phyloP scores from a whole-genome alignment of 1,140 invertebrate genomes.

The Piezodorus guildinii region DNA sequence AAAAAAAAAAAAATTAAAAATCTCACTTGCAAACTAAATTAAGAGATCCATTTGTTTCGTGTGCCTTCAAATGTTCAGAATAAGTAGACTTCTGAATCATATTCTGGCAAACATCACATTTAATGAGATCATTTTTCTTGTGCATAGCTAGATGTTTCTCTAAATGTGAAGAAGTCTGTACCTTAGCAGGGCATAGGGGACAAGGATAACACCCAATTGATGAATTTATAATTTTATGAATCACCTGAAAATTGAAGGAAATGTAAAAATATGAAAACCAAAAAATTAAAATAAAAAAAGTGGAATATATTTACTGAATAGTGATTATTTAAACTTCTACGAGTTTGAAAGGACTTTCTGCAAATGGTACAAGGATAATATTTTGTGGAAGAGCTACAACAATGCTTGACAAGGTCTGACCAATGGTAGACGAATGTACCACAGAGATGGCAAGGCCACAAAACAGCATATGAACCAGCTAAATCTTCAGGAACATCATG shows the following conservation, averaged over 20 bases:
- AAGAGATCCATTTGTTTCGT: background rate
- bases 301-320: background rate
- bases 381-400: background rate
- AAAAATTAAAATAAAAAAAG: no score
- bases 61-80: background rate
- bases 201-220: background rate
- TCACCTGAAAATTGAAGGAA: background rate
- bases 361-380: background rate
- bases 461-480: background rate
- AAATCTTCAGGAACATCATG: background rate
- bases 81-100: constrained; percentile 4
- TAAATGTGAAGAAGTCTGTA: constrained; percentile 1
- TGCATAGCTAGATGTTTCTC: constrained; percentile 14
- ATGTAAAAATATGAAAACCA: background rate
- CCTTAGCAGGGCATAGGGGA: background rate
- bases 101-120: constrained; percentile 2
- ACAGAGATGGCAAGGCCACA: constrained; percentile 11
- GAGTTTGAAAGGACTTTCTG: background rate
- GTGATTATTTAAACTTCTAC: background rate
- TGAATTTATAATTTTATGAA: background rate
- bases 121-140: constrained; percentile 6
- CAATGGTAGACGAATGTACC: background rate
- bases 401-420: background rate
- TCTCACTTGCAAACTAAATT: constrained; percentile 2
- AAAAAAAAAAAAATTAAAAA: background rate